Conservation (phyloP, 1,140 invertebrate species). For the Philopotamus ludificatus region DNA sequence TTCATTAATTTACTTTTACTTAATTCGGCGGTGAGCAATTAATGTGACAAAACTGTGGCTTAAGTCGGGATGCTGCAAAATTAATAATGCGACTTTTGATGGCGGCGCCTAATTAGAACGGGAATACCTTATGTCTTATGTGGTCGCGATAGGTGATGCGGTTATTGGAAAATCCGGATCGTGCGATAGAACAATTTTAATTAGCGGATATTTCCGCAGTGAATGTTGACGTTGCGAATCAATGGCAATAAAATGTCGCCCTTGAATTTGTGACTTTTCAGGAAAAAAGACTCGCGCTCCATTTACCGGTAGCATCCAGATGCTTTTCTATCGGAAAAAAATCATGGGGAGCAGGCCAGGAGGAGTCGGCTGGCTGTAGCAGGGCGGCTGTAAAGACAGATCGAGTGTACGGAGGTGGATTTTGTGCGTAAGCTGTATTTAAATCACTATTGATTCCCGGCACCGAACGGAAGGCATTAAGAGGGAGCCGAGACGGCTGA, state of each 20-base stretch:
- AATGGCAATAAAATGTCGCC: no score
- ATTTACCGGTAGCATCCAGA: neutral
- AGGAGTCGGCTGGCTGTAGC: neutral
- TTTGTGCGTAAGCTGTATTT: slow-evolving; percentile 42
- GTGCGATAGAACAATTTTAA: neutral
- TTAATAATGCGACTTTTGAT: slow-evolving; percentile 15
- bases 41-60: slow-evolving; percentile 14
- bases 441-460: slow-evolving; percentile 42
- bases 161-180: neutral
- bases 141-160: neutral
- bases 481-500: no score
- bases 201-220: no score
- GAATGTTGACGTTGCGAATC: no score
- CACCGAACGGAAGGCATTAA: slow-evolving; percentile 23
- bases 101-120: slow-evolving; percentile 2
- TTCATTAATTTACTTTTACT: slow-evolving; percentile 10
- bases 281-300: neutral
- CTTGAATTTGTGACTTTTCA: no score
- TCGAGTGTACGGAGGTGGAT: slow-evolving; percentile 35
- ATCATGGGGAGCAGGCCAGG: neutral
- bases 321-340: slow-evolving; percentile 18
- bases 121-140: neutral
- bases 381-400: slow-evolving; percentile 24
- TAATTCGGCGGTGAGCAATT: neutral
- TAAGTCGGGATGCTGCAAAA: slow-evolving; percentile 2